These are phyloP conservation scores for Crambe crambe DNA, from an alignment of 37 sponge, comb jelly and placozoan genomes.

Conservation along the genomic window DNA sequence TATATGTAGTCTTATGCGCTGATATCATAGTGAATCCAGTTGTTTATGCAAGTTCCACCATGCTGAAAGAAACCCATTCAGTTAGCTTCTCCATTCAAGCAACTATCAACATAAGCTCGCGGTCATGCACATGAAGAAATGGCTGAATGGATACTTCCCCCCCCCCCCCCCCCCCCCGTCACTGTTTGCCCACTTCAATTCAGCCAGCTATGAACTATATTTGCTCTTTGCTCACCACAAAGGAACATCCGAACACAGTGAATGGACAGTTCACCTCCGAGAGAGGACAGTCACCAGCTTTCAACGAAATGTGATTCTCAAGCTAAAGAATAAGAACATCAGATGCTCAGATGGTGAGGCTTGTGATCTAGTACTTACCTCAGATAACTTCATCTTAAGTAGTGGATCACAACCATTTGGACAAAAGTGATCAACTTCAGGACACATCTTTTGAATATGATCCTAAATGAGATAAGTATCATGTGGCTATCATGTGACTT, in stretches of 20 bases:
- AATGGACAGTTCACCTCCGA: conserved; percentile 46
- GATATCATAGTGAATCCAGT: too few species aligned
- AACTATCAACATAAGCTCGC: too few species aligned
- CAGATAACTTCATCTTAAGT: conserved; percentile 19
- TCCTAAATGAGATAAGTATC: conserved; percentile 11
- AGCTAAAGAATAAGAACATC: conserved; percentile 21
- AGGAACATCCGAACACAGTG: conserved; percentile 26
- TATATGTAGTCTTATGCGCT: too few species aligned
- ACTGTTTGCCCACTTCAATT: too few species aligned
- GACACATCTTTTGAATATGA: conserved; percentile 46
- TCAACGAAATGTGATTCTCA: conserved; percentile 27
- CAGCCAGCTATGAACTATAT: background rate
- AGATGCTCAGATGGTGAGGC: background rate
- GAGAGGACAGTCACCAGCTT: conserved; percentile 53
- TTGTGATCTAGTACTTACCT: conserved; percentile 2
- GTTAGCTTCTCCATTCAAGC: too few species aligned
- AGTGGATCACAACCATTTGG: conserved; percentile 44
- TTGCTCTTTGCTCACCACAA: conserved; percentile 29
- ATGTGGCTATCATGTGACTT: background rate
- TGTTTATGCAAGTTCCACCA: too few species aligned
- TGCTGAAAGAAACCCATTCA: too few species aligned
- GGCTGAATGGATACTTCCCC: too few species aligned
- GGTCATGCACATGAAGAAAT: too few species aligned
- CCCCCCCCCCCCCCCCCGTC: too few species aligned
- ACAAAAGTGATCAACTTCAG: conserved; percentile 21